These are phyloP conservation scores for Nyctibius bracteatus DNA, from an alignment of 2,113 vertebrate species.

Conservation along the genomic window DNA sequence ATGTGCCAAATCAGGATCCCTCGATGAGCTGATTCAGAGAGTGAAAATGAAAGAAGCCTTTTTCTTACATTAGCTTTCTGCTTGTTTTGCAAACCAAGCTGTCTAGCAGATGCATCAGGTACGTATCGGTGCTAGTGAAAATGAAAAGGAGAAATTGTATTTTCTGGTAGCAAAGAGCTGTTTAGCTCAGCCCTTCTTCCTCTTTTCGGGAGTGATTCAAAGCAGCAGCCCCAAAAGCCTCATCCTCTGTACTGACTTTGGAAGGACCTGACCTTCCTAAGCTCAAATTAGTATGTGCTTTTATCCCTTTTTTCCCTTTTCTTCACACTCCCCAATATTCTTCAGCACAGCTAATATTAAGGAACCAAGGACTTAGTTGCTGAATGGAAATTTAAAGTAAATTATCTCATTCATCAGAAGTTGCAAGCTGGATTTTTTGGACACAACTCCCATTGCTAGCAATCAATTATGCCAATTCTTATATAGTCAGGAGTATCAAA, in stretches of 20 bases:
- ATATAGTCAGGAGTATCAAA: not conserved
- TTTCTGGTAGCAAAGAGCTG: not conserved
- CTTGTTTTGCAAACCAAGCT: constrained; percentile 17
- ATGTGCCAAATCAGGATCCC: not conserved
- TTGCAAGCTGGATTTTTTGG: not conserved
- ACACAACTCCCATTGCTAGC: not conserved
- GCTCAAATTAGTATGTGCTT: not conserved
- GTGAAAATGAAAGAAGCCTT: not conserved
- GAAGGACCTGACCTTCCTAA: not conserved
- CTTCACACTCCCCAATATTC: not conserved
- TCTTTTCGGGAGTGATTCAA: not conserved
- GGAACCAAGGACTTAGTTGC: not conserved
- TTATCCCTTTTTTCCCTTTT: not conserved
- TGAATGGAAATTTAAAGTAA: not conserved
- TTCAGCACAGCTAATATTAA: not conserved
- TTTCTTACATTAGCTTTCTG: not conserved
- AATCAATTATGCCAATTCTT: not conserved
- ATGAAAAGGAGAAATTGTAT: not conserved
- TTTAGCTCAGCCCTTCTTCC: not conserved
- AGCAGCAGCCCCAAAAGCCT: not conserved
- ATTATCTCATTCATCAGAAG: not conserved
- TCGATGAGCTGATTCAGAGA: not conserved
- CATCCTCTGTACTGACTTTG: not conserved
- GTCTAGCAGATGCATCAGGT: constrained; percentile 39
- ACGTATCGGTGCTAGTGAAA: not conserved